These are phyloP conservation scores for Idaea aversata DNA, from an alignment of 2,888 invertebrate species.

Conservation along the genomic window DNA sequence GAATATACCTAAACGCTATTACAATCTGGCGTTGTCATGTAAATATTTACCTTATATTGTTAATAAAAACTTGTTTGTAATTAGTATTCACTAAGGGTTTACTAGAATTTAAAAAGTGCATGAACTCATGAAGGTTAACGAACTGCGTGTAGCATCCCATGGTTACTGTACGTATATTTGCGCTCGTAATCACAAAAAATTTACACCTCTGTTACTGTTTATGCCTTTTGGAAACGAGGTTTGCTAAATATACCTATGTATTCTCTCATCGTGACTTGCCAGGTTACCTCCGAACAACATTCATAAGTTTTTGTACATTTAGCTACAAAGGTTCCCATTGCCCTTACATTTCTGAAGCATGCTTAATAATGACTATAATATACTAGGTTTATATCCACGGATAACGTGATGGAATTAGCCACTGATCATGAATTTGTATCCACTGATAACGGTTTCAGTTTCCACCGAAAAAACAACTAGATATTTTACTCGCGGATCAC, in stretches of 20 bases:
- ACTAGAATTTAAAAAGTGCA: conserved; percentile 21
- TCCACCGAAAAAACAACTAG: no score
- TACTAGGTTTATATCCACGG: no score
- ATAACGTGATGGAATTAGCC: no score
- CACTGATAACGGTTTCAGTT: no score
- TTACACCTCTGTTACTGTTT: conserved; percentile 57
- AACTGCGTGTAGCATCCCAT: conserved; percentile 50
- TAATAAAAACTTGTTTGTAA: not conserved
- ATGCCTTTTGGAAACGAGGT: conserved; percentile 49
- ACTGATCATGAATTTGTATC: no score
- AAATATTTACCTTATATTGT: not conserved
- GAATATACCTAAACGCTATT: not conserved
- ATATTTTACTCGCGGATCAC: no score
- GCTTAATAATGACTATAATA: no score
- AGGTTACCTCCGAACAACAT: conserved; percentile 34
- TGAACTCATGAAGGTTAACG: conserved; percentile 50
- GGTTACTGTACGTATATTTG: conserved; percentile 52
- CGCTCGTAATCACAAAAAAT: conserved; percentile 64
- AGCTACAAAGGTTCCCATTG: no score
- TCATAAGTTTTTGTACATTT: not conserved
- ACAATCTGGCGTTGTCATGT: not conserved
- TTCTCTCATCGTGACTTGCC: not conserved
- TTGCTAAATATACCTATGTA: conserved; percentile 54
- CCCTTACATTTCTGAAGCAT: no score
- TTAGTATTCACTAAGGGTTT: not conserved